Evolutionary conservation across 2,113 vertebrate genomes (phyloP).

Genomic region (Bubalus kerabau): DNA sequence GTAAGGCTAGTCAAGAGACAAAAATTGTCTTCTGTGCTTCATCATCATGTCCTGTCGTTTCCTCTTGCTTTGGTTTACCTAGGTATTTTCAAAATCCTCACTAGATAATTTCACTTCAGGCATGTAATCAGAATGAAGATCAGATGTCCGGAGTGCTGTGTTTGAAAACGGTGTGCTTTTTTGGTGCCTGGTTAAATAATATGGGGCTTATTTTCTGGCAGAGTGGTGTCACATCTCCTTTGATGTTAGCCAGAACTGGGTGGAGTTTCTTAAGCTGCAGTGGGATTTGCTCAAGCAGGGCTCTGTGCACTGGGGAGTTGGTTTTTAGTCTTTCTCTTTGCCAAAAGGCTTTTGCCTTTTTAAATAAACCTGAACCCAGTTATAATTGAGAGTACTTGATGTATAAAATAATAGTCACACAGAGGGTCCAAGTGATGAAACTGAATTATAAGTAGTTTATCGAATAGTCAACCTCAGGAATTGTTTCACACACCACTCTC

Average conservation of each 20-base stretch:
- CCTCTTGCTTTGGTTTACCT: constrained; percentile 17
- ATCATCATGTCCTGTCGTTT: background rate
- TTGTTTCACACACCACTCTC: background rate
- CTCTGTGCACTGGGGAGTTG: background rate
- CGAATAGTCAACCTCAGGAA: background rate
- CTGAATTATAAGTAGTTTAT: constrained; percentile 14
- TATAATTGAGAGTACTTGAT: background rate
- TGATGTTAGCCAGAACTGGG: background rate
- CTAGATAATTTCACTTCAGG: background rate
- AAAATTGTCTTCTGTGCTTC: background rate
- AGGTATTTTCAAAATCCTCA: background rate
- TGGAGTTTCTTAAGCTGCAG: background rate
- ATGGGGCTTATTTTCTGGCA: background rate
- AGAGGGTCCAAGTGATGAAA: background rate
- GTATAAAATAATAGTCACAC: background rate
- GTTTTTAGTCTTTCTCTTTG: background rate
- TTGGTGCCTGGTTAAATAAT: background rate
- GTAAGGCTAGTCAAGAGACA: background rate
- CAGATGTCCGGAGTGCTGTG: background rate
- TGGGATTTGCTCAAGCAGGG: background rate
- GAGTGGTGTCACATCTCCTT: background rate
- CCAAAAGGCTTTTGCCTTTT: background rate
- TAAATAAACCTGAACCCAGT: background rate
- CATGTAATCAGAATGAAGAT: background rate
- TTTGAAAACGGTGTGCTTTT: background rate